These are phyloP conservation scores for Macrobrachium nipponense DNA, from an alignment of 1,140 invertebrate species.

Conservation along the genomic window DNA sequence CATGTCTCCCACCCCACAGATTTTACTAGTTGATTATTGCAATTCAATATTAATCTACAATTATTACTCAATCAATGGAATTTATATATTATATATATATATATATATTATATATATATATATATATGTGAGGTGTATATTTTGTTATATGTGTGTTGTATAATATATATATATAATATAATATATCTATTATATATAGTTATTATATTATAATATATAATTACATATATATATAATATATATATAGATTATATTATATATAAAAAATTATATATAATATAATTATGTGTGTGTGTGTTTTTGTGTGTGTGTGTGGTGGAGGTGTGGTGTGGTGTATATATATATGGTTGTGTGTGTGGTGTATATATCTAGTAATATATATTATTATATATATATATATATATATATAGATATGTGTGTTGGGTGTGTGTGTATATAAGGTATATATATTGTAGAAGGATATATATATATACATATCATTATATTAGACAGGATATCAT, in stretches of 20 bases:
- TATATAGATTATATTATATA: neutral
- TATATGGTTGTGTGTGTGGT: no score
- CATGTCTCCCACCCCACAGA: no score
- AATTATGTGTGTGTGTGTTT: no score
- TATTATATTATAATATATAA: no score
- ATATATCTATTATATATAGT: neutral
- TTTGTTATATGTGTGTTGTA: no score
- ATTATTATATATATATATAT: slow-evolving; percentile 17
- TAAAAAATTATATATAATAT: neutral
- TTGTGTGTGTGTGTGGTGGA: no score
- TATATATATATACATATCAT: slow-evolving; percentile 1
- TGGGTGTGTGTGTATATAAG: no score
- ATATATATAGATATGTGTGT: slow-evolving; percentile 5
- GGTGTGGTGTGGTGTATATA: no score
- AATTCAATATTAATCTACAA: neutral
- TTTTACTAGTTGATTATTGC: no score
- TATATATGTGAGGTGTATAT: neutral
- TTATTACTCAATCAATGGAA: neutral
- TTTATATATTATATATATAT: neutral
- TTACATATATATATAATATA: slow-evolving; percentile 6
- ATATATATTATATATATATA: neutral
- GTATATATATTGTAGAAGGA: no score
- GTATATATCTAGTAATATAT: neutral
- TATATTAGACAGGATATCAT: no score
- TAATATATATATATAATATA: neutral